phyloP scores from a whole-genome alignment of 2,888 invertebrate genomes.

The Oegoconia quadripuncta region DNA sequence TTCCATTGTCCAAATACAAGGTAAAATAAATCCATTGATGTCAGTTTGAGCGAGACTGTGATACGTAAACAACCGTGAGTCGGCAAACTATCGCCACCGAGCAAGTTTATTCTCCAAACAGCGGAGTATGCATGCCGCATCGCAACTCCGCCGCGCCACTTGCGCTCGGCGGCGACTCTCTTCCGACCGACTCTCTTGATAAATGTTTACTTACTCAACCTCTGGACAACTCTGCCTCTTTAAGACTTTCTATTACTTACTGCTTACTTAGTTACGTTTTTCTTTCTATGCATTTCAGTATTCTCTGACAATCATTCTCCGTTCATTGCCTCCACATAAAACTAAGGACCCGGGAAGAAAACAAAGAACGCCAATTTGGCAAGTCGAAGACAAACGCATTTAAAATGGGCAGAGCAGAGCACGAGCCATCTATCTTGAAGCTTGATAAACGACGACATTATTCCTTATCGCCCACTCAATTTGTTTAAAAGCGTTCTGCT shows the following conservation, averaged over 20 bases:
- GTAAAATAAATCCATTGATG: conserved; percentile 49
- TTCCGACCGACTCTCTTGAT: conserved; percentile 44
- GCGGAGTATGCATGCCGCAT: conserved; percentile 26
- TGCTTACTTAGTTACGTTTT: conserved; percentile 23
- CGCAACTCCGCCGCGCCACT: conserved; percentile 24
- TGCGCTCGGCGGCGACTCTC: conserved; percentile 28
- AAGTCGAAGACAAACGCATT: conserved; percentile 77
- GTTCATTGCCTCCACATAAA: conserved; percentile 35
- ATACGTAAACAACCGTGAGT: conserved; percentile 56
- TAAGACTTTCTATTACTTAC: conserved; percentile 30
- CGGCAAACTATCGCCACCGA: conserved; percentile 48
- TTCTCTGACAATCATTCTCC: conserved; percentile 20
- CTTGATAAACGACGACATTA: conserved; percentile 79
- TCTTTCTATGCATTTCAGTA: conserved; percentile 16
- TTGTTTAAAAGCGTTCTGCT: conserved; percentile 79
- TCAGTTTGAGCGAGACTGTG: conserved; percentile 43
- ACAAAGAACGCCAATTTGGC: conserved; percentile 75
- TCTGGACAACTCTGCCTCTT: conserved; percentile 41
- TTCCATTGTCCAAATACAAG: conserved; percentile 7
- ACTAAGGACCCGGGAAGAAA: conserved; percentile 60
- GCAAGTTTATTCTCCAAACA: conserved; percentile 67
- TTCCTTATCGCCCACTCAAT: conserved; percentile 79
- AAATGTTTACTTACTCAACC: conserved; percentile 61
- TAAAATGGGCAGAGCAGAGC: conserved; percentile 78
- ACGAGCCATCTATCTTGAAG: conserved; percentile 73